Evolutionary conservation across 2,888 invertebrate genomes (phyloP).

Genomic region (Lasioglossum malachurum): DNA sequence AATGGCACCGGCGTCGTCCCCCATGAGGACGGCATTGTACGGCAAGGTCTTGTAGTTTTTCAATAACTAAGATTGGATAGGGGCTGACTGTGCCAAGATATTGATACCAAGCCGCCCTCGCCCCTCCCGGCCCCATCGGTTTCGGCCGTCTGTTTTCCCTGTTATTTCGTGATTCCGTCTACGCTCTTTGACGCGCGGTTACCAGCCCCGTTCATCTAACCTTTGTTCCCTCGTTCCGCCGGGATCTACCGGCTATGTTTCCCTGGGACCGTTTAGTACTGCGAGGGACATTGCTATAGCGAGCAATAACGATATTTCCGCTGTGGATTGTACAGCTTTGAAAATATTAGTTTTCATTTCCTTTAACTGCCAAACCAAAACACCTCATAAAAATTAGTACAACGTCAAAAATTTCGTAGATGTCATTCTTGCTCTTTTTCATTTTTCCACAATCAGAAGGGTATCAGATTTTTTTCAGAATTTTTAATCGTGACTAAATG

Average conservation of each 20-base stretch:
- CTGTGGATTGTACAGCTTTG: too few species aligned
- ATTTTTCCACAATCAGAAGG: background rate
- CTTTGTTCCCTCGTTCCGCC: constrained; percentile 19
- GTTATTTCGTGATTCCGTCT: constrained; percentile 28
- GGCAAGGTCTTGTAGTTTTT: constrained; percentile 74
- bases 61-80: constrained; percentile 79
- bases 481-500: background rate
- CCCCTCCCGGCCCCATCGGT: background rate
- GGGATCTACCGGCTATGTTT: background rate
- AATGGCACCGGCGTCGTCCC: constrained; percentile 75
- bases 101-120: constrained; percentile 54
- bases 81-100: constrained; percentile 64
- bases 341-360: too few species aligned
- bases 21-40: constrained; percentile 75
- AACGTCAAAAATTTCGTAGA: background rate
- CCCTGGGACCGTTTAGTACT: background rate
- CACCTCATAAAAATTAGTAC: too few species aligned
- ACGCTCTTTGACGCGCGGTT: constrained; percentile 34
- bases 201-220: constrained; percentile 23
- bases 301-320: background rate
- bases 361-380: background rate
- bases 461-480: background rate
- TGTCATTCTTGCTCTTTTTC: background rate
- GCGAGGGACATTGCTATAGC: background rate
- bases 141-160: constrained; percentile 29